Conservation (phyloP, 2,797 vertebrate genomes). For the Hirundo rustica region DNA sequence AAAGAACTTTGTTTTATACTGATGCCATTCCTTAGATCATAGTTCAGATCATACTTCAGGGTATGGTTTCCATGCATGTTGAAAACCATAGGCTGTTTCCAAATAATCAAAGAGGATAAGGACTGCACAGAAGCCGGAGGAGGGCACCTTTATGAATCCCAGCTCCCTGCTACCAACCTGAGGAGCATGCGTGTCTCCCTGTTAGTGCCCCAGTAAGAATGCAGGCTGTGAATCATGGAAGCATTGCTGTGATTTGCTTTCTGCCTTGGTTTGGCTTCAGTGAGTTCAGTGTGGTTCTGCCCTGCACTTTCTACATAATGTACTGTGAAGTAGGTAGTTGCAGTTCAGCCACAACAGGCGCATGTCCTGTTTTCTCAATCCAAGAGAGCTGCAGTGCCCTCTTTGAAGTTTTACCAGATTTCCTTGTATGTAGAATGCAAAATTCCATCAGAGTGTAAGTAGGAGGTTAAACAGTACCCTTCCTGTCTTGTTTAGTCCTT, state of each 20-base stretch:
- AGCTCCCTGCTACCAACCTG: not conserved
- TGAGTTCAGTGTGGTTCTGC: not conserved
- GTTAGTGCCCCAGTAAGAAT: not conserved
- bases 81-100: not conserved
- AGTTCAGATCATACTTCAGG: not conserved
- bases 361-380: accelerated
- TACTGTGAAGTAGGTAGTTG: not conserved
- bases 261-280: not conserved
- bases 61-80: not conserved
- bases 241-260: not conserved
- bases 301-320: not conserved
- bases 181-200: not conserved
- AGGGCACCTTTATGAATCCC: not conserved
- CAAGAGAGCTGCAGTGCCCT: not conserved
- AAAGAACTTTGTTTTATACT: not conserved
- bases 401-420: not conserved
- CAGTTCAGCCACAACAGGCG: accelerated
- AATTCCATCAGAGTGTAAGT: not conserved
- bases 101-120: not conserved
- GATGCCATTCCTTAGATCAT: not conserved
- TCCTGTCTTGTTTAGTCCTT: not conserved
- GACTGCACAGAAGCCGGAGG: not conserved
- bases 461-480: not conserved
- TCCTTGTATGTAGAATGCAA: not conserved
- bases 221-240: not conserved